Base-by-base conservation (phyloP, 1,140 invertebrate genomes). In the Sycophila sp. region DNA sequence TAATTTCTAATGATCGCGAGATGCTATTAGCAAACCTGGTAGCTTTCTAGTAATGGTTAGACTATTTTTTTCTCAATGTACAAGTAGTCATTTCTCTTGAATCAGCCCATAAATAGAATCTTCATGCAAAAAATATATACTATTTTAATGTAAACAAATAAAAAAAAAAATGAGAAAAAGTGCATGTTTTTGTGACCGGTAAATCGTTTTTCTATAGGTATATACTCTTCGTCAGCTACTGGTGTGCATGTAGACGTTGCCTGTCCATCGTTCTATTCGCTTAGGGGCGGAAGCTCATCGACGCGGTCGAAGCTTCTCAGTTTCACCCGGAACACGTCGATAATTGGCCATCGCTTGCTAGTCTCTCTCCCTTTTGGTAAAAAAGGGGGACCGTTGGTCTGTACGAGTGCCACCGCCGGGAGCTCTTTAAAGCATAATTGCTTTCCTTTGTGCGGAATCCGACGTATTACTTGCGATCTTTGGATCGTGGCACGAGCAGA, bases 351-450 rank as follows among this genome's bases (percentile, higher is more conserved):
- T 36, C 17, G n/a, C 22, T 11, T 11, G 42, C n/a, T n/a, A n/a
- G n/a, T n/a, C n/a, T n/a, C n/a, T n/a, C n/a, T n/a, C n/a, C n/a
- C n/a, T n/a, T n/a, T n/a, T n/a, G n/a, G n/a, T n/a, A n/a, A n/a
- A n/a, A n/a, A n/a, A n/a, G n/a, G n/a, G n/a, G n/a, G n/a, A n/a
- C n/a, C n/a, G n/a, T n/a, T n/a, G n/a, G n/a, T n/a, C n/a, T n/a
- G n/a, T n/a, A n/a, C n/a, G n/a, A n/a, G n/a, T n/a, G n/a, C n/a
- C n/a, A n/a, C n/a, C n/a, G 13, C 13, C 30, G 63, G n/a, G 55
- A 71, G 26, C 67, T 55, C 67, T 71, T 71, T 55, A 49, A 22
- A 58, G 69, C 76, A 74, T 76, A 76, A 77, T 77, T 77, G 74
- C 58, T 74, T 76, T 65, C 72, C 49, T 77, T 71, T 74, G 55